Evolutionary conservation across 2,888 invertebrate species (phyloP), one percentile per base, ranked within the genome.

Genomic region (Hirtodrosophila trivittata): DNA sequence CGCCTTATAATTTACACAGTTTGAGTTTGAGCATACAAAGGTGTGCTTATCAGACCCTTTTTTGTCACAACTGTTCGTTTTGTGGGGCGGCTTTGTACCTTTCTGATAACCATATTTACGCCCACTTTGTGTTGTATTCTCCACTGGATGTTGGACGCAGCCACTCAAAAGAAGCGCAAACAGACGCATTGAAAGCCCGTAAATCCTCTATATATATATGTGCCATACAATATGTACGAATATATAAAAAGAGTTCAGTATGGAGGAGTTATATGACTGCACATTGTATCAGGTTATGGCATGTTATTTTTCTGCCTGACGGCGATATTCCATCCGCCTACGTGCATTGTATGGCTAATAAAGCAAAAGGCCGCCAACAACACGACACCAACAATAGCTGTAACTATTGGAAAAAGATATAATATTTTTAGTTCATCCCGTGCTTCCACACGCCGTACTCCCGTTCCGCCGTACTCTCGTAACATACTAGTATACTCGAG

Each of bases 261-360:
- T 50, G 32, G 12, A 12, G 18, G 28, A 42, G 43, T 12, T 58
- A 47, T 47, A 66, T 49, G 52, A 42, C 45, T 47, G 52, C 42
- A 51, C 43, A 54, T 56, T 59, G 56, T 62, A 42, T 59, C 16
- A 64, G 67, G 49, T 65, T 84, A 69, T 63, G 60, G 58, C 52
- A 66, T 82, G 72, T 59, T 71, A 62, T 75, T 65, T 66, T 56
- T 54, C 47, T 32, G 43, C 30, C 66, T 72, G 38, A 42, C 63
- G 58, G 47, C 71, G 45, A 63, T 66, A 62, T 81, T 56, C 41
- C 58, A 33, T 37, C 46, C 63, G 65, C 45, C 84, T 70, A 86
- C 80, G 84, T 86, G 87, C 82, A 77, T 75, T 84, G 87, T 81
- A 55, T 80, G 77, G 70, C 60, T 86, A 86, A 81, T 86, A 81